Evolutionary conservation across 2,888 invertebrate species (phyloP), one percentile per base, ranked within the genome.

Genomic region (Rhamnusium bicolor): DNA sequence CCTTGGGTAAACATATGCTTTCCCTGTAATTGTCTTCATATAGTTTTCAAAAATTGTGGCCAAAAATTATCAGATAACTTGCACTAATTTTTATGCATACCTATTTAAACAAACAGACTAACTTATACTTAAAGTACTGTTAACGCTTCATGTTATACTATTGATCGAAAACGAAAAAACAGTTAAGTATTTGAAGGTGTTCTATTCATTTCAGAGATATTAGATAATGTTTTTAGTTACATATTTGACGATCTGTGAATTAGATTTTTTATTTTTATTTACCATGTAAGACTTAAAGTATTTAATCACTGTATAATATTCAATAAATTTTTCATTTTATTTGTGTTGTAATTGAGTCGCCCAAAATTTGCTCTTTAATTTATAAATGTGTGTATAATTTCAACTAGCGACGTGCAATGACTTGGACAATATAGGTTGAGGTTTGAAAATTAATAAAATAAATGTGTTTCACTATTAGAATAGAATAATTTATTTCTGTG

Each of bases 211-310:
- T 40, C 40, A n/a, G 40, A 40, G 40, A 40, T 40, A 32, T 19
- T 32, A 58, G 18, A 32, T 58, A 54, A 29, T 12, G 14, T 51
- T 51, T 49, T 63, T 10, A 18, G 47, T 65, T 65, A 49, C 40
- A 32, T 16, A 49, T 27, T 49, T 65, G 65, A 93, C 61, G 77
- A 77, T 77, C 73, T 77, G 77, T 75, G 73, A 72, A 72, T 65
- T 65, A 65, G 53, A 47, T 77, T 65, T 70, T 67, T 76, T 69
- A 65, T 46, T 71, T 71, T 70, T 68, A 76, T 68, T 69, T 74
- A 61, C 16, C 53, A 19, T 49, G 16, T 65, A 65, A 65, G 65
- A 51, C 51, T 69, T 72, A 60, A 77, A 71, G 61, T 74, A 77
- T 74, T 73, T 75, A 68, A 74, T 72, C 62, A 8, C 27, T 67